Evolutionary conservation across 2,888 invertebrate species (phyloP).

Genomic region (Caenorhabditis uteleia): DNA sequence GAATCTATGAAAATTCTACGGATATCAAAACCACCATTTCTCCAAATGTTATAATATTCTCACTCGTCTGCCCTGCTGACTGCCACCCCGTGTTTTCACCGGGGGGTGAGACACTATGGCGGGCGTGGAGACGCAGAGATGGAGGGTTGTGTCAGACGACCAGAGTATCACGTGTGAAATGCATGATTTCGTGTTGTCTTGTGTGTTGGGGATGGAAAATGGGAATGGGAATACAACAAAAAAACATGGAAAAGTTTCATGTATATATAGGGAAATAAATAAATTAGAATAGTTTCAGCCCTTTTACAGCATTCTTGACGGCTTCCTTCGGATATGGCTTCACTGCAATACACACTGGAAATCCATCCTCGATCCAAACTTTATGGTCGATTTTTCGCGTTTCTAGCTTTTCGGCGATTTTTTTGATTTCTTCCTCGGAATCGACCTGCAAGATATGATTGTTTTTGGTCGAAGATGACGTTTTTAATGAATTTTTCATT

Average conservation of each 20-base stretch:
- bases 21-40: no score
- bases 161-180: conserved; percentile 6
- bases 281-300: conserved; percentile 51
- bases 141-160: conserved; percentile 1
- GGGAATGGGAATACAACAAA: no score
- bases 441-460: conserved; percentile 76
- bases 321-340: conserved; percentile 76
- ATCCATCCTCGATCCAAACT: conserved; percentile 78
- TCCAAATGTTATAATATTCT: no score
- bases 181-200: no score
- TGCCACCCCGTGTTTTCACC: no score
- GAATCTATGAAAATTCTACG: no score
- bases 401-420: conserved; percentile 78
- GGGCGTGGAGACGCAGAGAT: no score
- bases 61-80: no score
- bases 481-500: not conserved
- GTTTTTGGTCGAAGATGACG: not conserved
- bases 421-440: conserved; percentile 79
- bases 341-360: conserved; percentile 88
- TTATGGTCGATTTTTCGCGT: conserved; percentile 83
- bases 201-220: no score
- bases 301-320: conserved; percentile 48
- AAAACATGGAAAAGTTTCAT: no score
- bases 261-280: conserved; percentile 5
- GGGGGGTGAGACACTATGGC: no score